Conservation (phyloP, 1,140 invertebrate species). For the Rhagoletis pomonella region DNA sequence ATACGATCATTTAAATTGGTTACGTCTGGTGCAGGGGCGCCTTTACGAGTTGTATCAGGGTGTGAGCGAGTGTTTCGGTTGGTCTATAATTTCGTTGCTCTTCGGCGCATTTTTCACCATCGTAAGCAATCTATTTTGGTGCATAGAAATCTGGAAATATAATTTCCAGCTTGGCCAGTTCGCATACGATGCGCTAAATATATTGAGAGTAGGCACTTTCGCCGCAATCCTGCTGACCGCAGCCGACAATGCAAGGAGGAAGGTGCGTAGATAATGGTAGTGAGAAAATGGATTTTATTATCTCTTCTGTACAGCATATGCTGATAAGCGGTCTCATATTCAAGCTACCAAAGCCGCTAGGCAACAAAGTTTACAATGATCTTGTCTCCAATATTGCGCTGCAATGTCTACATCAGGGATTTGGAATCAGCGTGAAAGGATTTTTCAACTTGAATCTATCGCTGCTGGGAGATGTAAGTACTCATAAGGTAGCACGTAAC, state of each 20-base stretch:
- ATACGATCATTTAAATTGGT: constrained; percentile 60
- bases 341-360: constrained; percentile 48
- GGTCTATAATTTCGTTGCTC: constrained; percentile 65
- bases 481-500: no score
- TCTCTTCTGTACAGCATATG: background rate
- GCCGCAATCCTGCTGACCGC: constrained; percentile 63
- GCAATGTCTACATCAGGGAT: constrained; percentile 68
- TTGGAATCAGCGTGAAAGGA: constrained; percentile 69
- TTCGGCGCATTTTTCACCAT: constrained; percentile 64
- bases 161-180: constrained; percentile 12
- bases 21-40: constrained; percentile 63
- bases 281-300: background rate
- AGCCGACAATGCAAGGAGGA: constrained; percentile 62
- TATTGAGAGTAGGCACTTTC: constrained; percentile 61
- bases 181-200: constrained; percentile 63
- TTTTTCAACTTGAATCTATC: constrained; percentile 69
- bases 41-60: constrained; percentile 65
- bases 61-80: constrained; percentile 67
- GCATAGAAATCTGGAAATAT: constrained; percentile 56
- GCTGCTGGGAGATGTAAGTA: constrained; percentile 66
- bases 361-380: constrained; percentile 68
- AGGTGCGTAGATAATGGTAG: constrained; percentile 63
- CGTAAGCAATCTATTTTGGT: constrained; percentile 67
- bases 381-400: constrained; percentile 66
- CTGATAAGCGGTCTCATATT: background rate